Percentiles rank a stretch among this genome's conserved stretches.
Conservation (phyloP, 2,888 invertebrate genomes). For the Pachliopta kotzebuea region DNA sequence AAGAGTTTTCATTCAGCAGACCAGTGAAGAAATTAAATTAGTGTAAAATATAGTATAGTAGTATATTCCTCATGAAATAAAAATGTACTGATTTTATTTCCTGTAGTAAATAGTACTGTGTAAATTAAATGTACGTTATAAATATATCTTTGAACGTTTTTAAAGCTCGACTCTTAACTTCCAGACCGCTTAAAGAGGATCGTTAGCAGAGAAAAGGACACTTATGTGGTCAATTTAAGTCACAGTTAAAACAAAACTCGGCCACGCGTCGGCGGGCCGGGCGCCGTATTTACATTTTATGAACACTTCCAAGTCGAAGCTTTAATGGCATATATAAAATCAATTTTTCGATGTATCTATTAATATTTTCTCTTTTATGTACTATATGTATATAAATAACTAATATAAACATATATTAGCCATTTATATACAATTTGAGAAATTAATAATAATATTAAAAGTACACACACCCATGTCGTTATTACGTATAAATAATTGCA, state of each 20-base stretch:
- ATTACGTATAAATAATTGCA: too few species aligned
- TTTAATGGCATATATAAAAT: background rate
- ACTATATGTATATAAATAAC: background rate
- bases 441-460: too few species aligned
- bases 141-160: background rate
- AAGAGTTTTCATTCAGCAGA: too few species aligned
- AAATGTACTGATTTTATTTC: background rate
- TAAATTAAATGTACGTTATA: background rate
- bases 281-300: background rate
- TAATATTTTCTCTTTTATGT: background rate
- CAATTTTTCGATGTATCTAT: background rate
- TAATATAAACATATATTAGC: too few species aligned
- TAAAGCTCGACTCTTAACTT: slow-evolving; percentile 1
- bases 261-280: background rate
- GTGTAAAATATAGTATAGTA: too few species aligned
- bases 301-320: background rate
- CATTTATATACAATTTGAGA: too few species aligned
- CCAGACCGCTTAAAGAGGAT: background rate
- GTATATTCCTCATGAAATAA: too few species aligned
- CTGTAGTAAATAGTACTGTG: background rate
- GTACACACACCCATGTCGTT: too few species aligned
- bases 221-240: slow-evolving; percentile 8
- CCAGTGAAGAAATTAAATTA: too few species aligned
- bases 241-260: slow-evolving; percentile 8
- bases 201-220: background rate